phyloP scores from a whole-genome alignment of 2,797 vertebrate genomes.

The Silurus lanzhouensis region DNA sequence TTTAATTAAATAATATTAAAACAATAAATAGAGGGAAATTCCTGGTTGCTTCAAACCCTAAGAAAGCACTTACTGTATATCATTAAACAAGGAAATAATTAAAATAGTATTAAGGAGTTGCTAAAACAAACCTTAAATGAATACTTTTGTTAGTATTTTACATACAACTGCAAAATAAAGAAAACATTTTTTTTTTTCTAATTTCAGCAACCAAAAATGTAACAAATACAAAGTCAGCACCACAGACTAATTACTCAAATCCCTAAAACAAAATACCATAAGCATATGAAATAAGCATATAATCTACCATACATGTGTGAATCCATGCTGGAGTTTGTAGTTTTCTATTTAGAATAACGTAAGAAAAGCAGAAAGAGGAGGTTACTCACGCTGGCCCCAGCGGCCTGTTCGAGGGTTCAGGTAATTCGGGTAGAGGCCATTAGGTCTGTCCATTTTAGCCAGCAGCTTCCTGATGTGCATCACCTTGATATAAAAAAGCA shows the following conservation, averaged over 20 bases:
- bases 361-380: background rate
- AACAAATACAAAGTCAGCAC: background rate
- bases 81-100: background rate
- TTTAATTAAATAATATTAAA: too few relatives aligned
- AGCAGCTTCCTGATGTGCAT: slow-evolving; percentile 98
- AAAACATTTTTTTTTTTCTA: background rate
- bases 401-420: slow-evolving; percentile 96
- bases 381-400: slow-evolving; percentile 97
- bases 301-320: background rate
- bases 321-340: background rate
- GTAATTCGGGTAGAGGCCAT: slow-evolving; percentile 98
- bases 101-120: background rate
- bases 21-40: background rate
- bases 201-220: background rate
- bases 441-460: slow-evolving; percentile 98
- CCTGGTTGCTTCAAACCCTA: background rate
- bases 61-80: background rate
- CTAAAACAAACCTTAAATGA: background rate
- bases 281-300: too few relatives aligned
- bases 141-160: background rate
- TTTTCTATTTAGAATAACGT: background rate
- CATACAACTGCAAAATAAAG: background rate
- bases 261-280: too few relatives aligned
- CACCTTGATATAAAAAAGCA: slow-evolving; percentile 76
- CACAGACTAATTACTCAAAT: background rate